Evolutionary conservation across 1,140 invertebrate species (phyloP).

Genomic region (Liolophura sinensis): DNA sequence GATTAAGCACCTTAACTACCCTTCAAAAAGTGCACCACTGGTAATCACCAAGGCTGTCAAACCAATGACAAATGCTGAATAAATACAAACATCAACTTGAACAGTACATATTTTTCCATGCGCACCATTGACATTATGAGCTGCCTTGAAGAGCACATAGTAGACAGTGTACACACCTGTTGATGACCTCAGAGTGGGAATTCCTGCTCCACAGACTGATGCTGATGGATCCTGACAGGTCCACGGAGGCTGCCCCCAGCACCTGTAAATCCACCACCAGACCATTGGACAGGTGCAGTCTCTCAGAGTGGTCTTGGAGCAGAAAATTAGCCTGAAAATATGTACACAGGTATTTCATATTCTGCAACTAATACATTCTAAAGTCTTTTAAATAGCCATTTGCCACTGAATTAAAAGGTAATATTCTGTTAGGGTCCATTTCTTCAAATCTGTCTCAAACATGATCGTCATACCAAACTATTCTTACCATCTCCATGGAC

Average conservation of each 20-base stretch:
- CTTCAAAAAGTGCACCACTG: too few relatives aligned
- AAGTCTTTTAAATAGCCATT: background rate
- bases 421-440: too few relatives aligned
- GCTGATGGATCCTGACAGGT: slow-evolving; percentile 81
- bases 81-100: background rate
- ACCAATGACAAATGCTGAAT: slow-evolving; percentile 15
- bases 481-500: too few relatives aligned
- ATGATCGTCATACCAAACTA: too few relatives aligned
- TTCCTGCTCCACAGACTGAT: slow-evolving; percentile 87
- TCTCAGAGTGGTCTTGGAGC: slow-evolving; percentile 74
- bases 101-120: too few relatives aligned
- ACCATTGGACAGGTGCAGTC: slow-evolving; percentile 74
- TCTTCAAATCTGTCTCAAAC: too few relatives aligned
- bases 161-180: slow-evolving; percentile 34
- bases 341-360: background rate
- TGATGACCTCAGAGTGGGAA: slow-evolving; percentile 75
- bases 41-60: too few relatives aligned
- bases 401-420: too few relatives aligned
- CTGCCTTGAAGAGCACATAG: slow-evolving; percentile 1
- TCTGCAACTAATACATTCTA: background rate
- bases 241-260: slow-evolving; percentile 76
- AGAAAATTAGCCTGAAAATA: slow-evolving; percentile 69
- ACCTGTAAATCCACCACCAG: slow-evolving; percentile 72
- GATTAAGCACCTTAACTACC: too few relatives aligned
- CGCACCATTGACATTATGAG: too few relatives aligned